These are phyloP conservation scores for Lindbergichthys nudifrons DNA, from an alignment of 2,797 vertebrate genomes.

Conservation along the genomic window DNA sequence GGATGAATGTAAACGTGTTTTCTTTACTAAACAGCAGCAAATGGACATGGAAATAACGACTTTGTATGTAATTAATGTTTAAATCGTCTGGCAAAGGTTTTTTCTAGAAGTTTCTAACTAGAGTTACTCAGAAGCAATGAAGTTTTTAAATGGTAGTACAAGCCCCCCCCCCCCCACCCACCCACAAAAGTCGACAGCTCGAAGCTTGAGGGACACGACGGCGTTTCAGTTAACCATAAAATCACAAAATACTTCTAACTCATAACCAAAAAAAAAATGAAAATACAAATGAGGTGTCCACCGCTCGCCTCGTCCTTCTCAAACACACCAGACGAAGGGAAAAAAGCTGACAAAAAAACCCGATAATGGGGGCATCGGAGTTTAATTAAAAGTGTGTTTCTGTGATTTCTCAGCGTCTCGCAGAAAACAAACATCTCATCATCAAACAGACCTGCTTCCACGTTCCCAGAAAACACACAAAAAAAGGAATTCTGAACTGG, in stretches of 20 bases:
- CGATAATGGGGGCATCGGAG: constrained; percentile 17
- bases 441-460: constrained; percentile 45
- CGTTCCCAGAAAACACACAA: constrained; percentile 82
- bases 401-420: neutral
- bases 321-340: constrained; percentile 36
- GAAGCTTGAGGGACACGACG: constrained; percentile 88
- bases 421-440: constrained; percentile 85
- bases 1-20: constrained; percentile 87
- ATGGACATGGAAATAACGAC: constrained; percentile 80
- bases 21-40: constrained; percentile 83
- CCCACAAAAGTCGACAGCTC: constrained; percentile 53
- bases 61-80: constrained; percentile 67
- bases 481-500: constrained; percentile 82
- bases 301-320: constrained; percentile 29
- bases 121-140: constrained; percentile 87
- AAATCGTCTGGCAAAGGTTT: constrained; percentile 74
- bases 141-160: constrained; percentile 77
- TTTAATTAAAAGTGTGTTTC: constrained; percentile 7
- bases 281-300: constrained; percentile 74
- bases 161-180: constrained; percentile 8
- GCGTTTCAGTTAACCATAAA: constrained; percentile 75
- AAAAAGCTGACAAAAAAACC: constrained; percentile 58
- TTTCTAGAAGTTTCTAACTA: constrained; percentile 86
- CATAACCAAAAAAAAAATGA: neutral
- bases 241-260: constrained; percentile 89